Evolutionary conservation across 1,140 invertebrate genomes (phyloP).

Genomic region (Drosophila micromelanica): DNA sequence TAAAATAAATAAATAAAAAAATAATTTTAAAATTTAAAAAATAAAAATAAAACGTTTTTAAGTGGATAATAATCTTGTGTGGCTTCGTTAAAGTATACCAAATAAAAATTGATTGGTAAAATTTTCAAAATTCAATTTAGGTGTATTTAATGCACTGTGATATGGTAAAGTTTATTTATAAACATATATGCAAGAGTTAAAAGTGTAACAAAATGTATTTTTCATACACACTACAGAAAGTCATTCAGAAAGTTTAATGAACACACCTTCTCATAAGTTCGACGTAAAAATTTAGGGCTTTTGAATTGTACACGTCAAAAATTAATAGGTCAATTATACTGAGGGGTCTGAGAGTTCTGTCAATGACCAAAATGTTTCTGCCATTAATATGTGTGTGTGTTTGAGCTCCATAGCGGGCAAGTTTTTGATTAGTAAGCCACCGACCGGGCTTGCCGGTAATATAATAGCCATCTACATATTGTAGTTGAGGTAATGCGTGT

Average conservation of each 20-base stretch:
- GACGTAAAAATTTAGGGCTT: conserved; percentile 19
- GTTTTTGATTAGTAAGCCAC: conserved; percentile 56
- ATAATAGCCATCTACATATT: conserved; percentile 29
- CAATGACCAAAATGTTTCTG: conserved; percentile 43
- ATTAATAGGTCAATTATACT: conserved; percentile 72
- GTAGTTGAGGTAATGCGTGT: conserved; percentile 59
- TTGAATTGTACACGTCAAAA: conserved; percentile 54
- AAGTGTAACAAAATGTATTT: not conserved
- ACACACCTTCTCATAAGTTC: conserved; percentile 17
- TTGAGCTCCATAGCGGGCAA: conserved; percentile 41
- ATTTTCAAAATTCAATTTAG: too few species aligned
- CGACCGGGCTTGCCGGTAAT: conserved; percentile 17
- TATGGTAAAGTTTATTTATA: not conserved
- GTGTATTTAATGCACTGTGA: not conserved
- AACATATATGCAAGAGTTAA: too few species aligned
- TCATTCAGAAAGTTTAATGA: conserved; percentile 16
- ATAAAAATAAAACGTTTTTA: too few species aligned
- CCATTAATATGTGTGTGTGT: conserved; percentile 36
- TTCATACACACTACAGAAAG: not conserved
- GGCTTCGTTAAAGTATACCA: too few species aligned
- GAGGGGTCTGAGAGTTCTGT: conserved; percentile 8
- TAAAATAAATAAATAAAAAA: too few species aligned
- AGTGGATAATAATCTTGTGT: too few species aligned
- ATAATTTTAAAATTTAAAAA: too few species aligned
- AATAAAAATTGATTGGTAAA: too few species aligned